A percentile compares a stretch with the other conserved stretches of the same genome.
Evolutionary conservation across 2,888 invertebrate species (phyloP).

Genomic region (Drosophila atripex): DNA sequence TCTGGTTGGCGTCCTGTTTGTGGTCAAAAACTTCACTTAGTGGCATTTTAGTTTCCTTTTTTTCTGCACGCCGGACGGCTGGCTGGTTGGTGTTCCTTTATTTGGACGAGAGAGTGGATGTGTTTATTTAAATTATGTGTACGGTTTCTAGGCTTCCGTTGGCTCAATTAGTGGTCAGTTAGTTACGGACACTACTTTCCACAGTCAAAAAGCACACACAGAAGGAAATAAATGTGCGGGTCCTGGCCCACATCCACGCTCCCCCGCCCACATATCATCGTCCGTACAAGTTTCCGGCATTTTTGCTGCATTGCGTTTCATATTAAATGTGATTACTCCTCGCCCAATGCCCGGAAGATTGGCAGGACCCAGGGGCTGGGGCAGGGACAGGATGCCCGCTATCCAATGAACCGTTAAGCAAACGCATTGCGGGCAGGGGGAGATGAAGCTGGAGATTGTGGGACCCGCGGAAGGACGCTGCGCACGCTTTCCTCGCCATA

Average conservation of each 20-base stretch:
- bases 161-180: constrained; percentile 75
- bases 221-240: constrained; percentile 6
- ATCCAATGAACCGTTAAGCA: constrained; percentile 76
- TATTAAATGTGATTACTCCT: constrained; percentile 80
- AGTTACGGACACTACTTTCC: constrained; percentile 37
- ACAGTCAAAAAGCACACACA: constrained; percentile 16
- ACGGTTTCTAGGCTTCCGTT: constrained; percentile 76
- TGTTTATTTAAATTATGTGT: constrained; percentile 79
- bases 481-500: constrained; percentile 51
- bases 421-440: constrained; percentile 57
- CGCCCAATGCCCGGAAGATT: constrained; percentile 72
- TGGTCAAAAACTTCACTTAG: constrained; percentile 74
- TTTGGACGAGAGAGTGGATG: constrained; percentile 23
- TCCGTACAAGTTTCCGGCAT: constrained; percentile 56
- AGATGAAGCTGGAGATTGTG: neutral
- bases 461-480: constrained; percentile 7
- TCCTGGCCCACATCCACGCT: constrained; percentile 5
- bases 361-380: constrained; percentile 41
- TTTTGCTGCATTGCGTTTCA: constrained; percentile 79
- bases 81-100: neutral
- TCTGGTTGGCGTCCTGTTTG: constrained; percentile 68
- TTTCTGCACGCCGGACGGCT: constrained; percentile 16
- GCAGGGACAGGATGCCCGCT: constrained; percentile 34
- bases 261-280: constrained; percentile 33
- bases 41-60: constrained; percentile 63